Base-by-base conservation (phyloP, 2,888 invertebrate species). In the Caenorhabditis sp. region DNA sequence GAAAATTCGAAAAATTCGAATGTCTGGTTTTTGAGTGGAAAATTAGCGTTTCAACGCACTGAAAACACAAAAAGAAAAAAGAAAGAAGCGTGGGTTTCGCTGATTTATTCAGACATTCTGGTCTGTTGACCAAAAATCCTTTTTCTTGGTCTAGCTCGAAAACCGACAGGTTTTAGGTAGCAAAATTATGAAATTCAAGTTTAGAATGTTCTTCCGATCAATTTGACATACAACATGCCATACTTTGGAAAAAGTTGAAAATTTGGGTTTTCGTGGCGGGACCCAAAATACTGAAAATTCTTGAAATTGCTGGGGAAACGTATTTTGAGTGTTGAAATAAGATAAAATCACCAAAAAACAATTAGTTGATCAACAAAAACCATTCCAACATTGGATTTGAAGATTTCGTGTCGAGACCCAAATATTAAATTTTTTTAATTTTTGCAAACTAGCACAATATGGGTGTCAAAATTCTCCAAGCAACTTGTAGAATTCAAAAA, bases 341-440 rank as follows among this genome's bases (percentile, higher is more conserved):
- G n/a, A n/a, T n/a, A n/a, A n/a, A n/a, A n/a, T n/a, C n/a, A n/a
- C n/a, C n/a, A n/a, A n/a, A n/a, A n/a, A n/a, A n/a, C n/a, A n/a
- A n/a, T n/a, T n/a, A n/a, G n/a, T n/a, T n/a, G n/a, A n/a, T n/a
- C n/a, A n/a, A n/a, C n/a, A n/a, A n/a, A n/a, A n/a, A n/a, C n/a
- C n/a, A n/a, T n/a, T n/a, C n/a, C n/a, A n/a, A n/a, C n/a, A n/a
- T n/a, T n/a, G n/a, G n/a, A n/a, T n/a, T 47, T 47, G 2, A 3
- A 5, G 20, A 18, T 47, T 47, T 47, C 47, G 47, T 47, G 47
- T n/a, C 18, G 47, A 18, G 47, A 47, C 47, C 47, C 47, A 47
- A 40, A 40, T 13, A 5, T 9, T 32, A 9, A 32, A 6, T 32
- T 32, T 32, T 32, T 9, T 6, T 6, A 40, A 40, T 40, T 40